Base-by-base conservation (phyloP, 2,797 vertebrate species). In the Dipus sagitta region DNA sequence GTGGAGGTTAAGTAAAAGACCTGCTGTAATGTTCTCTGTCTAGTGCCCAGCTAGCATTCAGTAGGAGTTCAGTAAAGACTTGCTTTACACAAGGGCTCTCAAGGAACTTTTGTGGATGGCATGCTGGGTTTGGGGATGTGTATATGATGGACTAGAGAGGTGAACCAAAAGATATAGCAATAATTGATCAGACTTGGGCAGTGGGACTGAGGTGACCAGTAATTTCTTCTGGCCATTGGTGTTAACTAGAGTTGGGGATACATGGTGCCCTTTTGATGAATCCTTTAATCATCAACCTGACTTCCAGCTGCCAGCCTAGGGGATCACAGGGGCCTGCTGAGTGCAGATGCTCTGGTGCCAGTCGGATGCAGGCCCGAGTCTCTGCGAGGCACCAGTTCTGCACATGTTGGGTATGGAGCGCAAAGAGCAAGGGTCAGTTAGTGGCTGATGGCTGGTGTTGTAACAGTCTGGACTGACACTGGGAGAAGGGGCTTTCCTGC, bases 261-360 rank as follows among this genome's bases (percentile, higher is more conserved):
- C 12, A 14, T 15, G 21, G 0, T 0, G 15, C 72, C 15, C 75
- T 54, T n/a, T 74, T 2, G 2, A 6, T 0, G 7, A 12, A 47
- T 52, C 17, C 23, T 24, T 47, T 47, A 26, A 28, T 64, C 62
- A 64, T 28, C 71, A 60, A 0, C n/a, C 1, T 21, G 21, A 52
- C 8, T 1, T 38, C 70, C 1, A 32, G 85, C 30, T 47, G 17
- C 74, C 65, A 30, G 10, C 80, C 9, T 1, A 38, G 26, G 60
- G 24, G 38, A n/a, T 28, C 5, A 38, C 14, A 13, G 9, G 24
- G 62, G 21, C 3, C 52, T 34, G 65, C n/a, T n/a, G 62, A 58
- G 52, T 34, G 20, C 64, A 75, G 70, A 30, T 28, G 54, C 17
- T 21, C 15, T 30, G 78, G 85, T 9, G 23, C 18, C 30, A 72